phyloP scores from a whole-genome alignment of 2,888 invertebrate species.

The Meiosimyza platycephala region DNA sequence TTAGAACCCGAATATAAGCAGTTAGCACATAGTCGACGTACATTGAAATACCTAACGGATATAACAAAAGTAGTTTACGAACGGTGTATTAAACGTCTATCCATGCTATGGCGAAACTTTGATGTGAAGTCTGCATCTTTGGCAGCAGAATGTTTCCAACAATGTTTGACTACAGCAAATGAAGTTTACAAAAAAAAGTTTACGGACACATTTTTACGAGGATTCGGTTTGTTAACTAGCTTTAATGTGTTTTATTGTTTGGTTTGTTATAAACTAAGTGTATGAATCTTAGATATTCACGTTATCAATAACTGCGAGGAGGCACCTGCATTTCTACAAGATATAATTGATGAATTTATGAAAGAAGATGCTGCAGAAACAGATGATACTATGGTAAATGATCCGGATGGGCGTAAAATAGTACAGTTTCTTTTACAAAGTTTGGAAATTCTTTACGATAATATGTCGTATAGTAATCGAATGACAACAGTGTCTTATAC shows the following conservation, averaged over 20 bases:
- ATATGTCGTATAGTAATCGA: conserved; percentile 57
- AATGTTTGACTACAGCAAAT: conserved; percentile 60
- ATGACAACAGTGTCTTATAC: conserved; percentile 59
- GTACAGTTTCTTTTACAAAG: conserved; percentile 56
- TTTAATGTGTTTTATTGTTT: conserved; percentile 19
- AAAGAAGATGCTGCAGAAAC: conserved; percentile 43
- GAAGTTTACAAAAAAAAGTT: conserved; percentile 59
- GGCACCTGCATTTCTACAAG: conserved; percentile 56
- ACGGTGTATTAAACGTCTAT: conserved; percentile 68
- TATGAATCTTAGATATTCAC: conserved; percentile 43
- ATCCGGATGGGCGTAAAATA: conserved; percentile 49
- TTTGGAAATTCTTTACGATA: conserved; percentile 62
- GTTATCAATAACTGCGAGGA: conserved; percentile 50
- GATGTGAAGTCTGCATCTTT: conserved; percentile 69
- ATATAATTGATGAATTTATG: conserved; percentile 58
- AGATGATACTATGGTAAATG: conserved; percentile 34
- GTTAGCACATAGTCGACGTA: conserved; percentile 59
- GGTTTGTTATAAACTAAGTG: background rate
- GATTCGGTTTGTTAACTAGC: conserved; percentile 52
- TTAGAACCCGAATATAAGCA: conserved; percentile 62
- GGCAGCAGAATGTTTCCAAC: conserved; percentile 71
- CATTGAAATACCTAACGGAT: conserved; percentile 57
- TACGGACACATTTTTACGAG: conserved; percentile 56
- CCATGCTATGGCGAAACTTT: conserved; percentile 68
- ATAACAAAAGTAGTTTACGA: conserved; percentile 63